Evolutionary conservation across 1,140 invertebrate genomes (phyloP), one percentile per base, ranked within the genome.

Genomic region (Condylostylus longicornis): DNA sequence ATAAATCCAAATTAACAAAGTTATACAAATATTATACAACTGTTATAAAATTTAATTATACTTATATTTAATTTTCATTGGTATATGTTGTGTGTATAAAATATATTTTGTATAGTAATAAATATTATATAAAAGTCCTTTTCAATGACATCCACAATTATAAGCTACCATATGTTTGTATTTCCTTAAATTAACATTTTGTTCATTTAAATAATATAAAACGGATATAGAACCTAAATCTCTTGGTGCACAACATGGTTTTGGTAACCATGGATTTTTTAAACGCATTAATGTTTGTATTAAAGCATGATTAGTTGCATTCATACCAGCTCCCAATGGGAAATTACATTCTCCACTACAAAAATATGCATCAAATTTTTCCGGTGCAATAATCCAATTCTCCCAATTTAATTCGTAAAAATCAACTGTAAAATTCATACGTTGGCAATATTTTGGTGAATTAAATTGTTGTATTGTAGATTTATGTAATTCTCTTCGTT

Each of bases 221-320:
- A 58, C 50, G 5, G 55, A 53, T n/a, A 58, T 58, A 35, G 55
- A 44, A 7, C 47, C 51, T 30, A 58, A 29, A 5, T 44, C 50
- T 2, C 50, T 54, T 35, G 55, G 55, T 37, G 53, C 55, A 40
- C 55, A 58, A 34, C 51, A 56, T 4, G 55, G 55, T 30, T 58
- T 58, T 10, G 55, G 55, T 33, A 58, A 32, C 38, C 56, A 47
- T 7, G 53, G 51, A 27, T 56, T 47, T 40, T 56, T 58, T 5
- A 58, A 40, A 37, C 58, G 55, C 51, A 58, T 58, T 28, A 58
- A 39, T 0, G 55, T 58, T 23, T 58, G 55, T 9, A 58, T 53
- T 34, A 58, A 58, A 4, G 55, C 55, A 43, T 58, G 55, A 46
- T 58, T 58, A 17, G 55, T 58, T 36, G 55, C 55, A 49, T 58